Conservation (phyloP, 2,888 invertebrate genomes). For the Andrena hattorfiana region DNA sequence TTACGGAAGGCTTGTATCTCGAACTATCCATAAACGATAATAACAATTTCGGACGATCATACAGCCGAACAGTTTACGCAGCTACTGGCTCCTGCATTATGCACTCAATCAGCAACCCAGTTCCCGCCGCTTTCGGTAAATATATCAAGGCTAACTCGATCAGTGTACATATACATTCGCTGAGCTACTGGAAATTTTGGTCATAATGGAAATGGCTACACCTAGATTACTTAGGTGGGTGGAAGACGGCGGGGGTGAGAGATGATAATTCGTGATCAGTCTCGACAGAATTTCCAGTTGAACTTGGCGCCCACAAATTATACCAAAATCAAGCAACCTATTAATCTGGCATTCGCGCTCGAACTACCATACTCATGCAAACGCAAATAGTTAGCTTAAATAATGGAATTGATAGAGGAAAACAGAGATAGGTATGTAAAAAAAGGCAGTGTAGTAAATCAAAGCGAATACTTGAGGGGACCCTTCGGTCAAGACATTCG, state of each 20-base stretch:
- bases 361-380: too few species aligned
- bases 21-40: conserved; percentile 64
- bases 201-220: conserved; percentile 56
- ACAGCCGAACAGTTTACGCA: conserved; percentile 65
- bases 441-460: too few species aligned
- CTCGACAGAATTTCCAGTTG: background rate
- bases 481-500: too few species aligned
- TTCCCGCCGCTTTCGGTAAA: conserved; percentile 65
- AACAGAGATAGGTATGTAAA: too few species aligned
- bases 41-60: conserved; percentile 70
- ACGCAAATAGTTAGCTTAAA: too few species aligned
- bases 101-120: conserved; percentile 59
- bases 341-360: background rate
- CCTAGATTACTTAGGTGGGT: conserved; percentile 54
- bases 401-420: too few species aligned
- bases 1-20: conserved; percentile 34
- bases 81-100: conserved; percentile 61
- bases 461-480: too few species aligned
- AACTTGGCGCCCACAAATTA: background rate
- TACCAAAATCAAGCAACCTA: background rate
- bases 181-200: conserved; percentile 52
- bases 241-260: conserved; percentile 17
- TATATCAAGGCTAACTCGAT: conserved; percentile 68
- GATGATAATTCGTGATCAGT: conserved; percentile 1
- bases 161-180: conserved; percentile 52